These are phyloP conservation scores for Panthera leo DNA, from an alignment of 2,113 vertebrate genomes.

Conservation along the genomic window DNA sequence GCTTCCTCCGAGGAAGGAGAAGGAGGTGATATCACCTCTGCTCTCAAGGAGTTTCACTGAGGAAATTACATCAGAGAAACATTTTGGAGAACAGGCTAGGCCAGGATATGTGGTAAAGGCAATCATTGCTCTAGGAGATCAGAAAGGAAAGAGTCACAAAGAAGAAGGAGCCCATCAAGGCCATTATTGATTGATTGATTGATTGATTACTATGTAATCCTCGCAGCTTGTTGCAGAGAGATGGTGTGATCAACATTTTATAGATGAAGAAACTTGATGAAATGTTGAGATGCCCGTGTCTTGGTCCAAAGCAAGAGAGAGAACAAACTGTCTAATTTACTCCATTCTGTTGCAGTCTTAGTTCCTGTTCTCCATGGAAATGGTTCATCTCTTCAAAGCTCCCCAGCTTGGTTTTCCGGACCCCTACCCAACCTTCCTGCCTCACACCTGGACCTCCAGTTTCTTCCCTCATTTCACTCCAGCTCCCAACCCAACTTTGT, in stretches of 20 bases:
- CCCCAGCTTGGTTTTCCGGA: background rate
- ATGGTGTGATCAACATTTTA: background rate
- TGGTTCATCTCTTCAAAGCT: background rate
- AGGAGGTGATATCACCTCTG: background rate
- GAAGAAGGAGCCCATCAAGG: background rate
- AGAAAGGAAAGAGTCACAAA: background rate
- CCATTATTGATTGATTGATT: background rate
- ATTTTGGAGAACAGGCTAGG: background rate
- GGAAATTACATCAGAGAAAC: conserved; percentile 24
- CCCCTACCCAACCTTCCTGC: background rate
- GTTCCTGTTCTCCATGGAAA: background rate
- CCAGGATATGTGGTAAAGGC: background rate
- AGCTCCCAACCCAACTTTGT: background rate
- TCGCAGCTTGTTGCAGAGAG: background rate
- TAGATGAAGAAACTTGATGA: background rate
- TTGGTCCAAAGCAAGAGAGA: background rate
- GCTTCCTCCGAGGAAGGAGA: background rate
- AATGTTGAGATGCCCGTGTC: background rate
- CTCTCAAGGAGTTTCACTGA: background rate
- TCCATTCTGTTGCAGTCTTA: background rate
- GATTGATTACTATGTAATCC: background rate
- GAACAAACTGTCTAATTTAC: background rate
- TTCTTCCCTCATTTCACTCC: background rate
- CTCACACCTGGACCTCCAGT: background rate
- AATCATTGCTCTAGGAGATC: background rate